Evolutionary conservation across 2,797 vertebrate species (phyloP).

Genomic region (Pseudochaenichthys georgianus): DNA sequence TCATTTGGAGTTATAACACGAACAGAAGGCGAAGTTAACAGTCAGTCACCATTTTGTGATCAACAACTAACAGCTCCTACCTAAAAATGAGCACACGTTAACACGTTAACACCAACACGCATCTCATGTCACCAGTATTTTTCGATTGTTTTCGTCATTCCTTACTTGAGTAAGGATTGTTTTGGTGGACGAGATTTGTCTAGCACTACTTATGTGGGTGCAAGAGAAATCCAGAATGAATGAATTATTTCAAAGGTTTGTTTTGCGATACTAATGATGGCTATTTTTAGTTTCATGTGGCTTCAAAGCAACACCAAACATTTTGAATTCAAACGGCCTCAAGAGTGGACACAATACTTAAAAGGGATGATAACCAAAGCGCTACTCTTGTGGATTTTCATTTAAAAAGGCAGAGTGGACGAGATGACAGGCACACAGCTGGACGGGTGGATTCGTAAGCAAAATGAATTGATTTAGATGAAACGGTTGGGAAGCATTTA

Average conservation of each 20-base stretch:
- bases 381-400: conserved; percentile 3
- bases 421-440: neutral
- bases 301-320: too few species aligned
- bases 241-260: conserved; percentile 33
- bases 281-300: conserved; percentile 47
- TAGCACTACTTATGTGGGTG: neutral
- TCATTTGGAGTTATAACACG: neutral
- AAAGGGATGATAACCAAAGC: conserved; percentile 24
- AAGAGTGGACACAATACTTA: conserved; percentile 40
- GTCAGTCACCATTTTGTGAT: neutral
- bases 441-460: conserved; percentile 5
- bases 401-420: neutral
- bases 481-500: neutral
- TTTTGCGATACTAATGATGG: neutral
- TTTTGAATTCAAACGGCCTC: conserved; percentile 67
- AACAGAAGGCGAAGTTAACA: conserved; percentile 36
- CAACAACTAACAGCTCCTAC: neutral
- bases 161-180: neutral
- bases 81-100: conserved; percentile 3
- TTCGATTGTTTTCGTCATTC: neutral
- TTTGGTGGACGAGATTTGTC: neutral
- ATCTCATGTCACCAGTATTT: neutral
- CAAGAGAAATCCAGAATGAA: conserved; percentile 6
- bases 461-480: conserved; percentile 5
- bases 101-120: too few species aligned